Evolutionary conservation across 2,113 vertebrate genomes (phyloP).

Genomic region (Dasyurus viverrinus): DNA sequence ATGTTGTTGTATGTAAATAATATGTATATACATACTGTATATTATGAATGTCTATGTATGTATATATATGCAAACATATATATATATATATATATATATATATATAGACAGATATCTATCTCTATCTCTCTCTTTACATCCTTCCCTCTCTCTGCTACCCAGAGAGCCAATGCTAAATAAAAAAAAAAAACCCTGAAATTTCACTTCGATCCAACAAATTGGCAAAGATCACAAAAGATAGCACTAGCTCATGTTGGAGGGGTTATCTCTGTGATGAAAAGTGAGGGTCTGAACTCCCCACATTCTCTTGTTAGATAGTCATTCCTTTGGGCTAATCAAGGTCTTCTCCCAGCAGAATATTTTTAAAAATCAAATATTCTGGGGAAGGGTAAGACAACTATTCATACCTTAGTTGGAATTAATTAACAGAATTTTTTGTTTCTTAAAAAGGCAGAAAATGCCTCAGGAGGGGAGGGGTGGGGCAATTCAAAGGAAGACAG

Average conservation of each 20-base stretch:
- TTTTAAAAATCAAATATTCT: constrained; percentile 31
- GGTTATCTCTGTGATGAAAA: not conserved
- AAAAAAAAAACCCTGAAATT: not conserved
- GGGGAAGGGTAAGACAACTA: constrained; percentile 60
- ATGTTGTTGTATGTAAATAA: not conserved
- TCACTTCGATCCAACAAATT: not conserved
- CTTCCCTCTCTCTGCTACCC: not conserved
- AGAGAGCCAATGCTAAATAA: not conserved
- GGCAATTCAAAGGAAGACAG: not conserved
- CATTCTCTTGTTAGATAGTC: constrained; percentile 8
- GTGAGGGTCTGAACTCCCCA: not conserved
- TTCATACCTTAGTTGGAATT: not conserved
- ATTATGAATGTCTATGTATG: not conserved
- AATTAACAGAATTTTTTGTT: not conserved
- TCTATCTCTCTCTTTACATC: not conserved
- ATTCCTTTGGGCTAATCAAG: constrained; percentile 24
- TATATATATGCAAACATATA: not conserved
- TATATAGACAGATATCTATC: not conserved
- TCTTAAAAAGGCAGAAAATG: not conserved
- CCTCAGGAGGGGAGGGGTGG: not conserved
- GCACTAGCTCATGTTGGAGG: not conserved
- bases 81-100: not conserved
- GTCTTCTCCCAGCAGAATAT: not conserved
- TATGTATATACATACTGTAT: no score
- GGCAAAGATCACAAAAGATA: not conserved